Evolutionary conservation across 2,113 vertebrate genomes (phyloP).

Genomic region (Plecotus auritus): DNA sequence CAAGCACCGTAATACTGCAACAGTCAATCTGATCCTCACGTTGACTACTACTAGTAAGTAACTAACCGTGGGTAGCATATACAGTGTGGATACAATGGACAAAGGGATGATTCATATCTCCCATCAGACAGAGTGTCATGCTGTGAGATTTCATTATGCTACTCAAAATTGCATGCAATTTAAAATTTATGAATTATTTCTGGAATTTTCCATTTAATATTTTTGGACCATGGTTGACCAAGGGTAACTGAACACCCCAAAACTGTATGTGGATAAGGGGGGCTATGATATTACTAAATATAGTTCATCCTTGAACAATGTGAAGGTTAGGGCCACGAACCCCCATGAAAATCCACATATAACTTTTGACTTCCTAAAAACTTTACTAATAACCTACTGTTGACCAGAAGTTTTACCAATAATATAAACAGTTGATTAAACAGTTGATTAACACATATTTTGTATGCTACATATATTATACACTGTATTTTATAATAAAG

Average conservation of each 20-base stretch:
- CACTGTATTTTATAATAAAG: not conserved
- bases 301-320: not conserved
- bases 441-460: not conserved
- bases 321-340: not conserved
- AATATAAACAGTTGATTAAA: not conserved
- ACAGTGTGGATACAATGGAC: not conserved
- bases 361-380: not conserved
- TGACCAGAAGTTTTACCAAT: not conserved
- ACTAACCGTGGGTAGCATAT: not conserved
- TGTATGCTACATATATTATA: not conserved
- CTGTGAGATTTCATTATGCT: not conserved
- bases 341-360: not conserved
- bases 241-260: not conserved
- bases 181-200: not conserved
- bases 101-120: not conserved
- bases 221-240: not conserved
- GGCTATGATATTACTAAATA: not conserved
- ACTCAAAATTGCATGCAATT: not conserved
- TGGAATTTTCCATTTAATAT: not conserved
- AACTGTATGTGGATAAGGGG: not conserved
- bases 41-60: not conserved
- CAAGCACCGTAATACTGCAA: not conserved
- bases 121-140: not conserved
- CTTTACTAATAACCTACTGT: not conserved
- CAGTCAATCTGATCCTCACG: not conserved